phyloP scores from a whole-genome alignment of 2,113 vertebrate genomes.

The Pagrus major region DNA sequence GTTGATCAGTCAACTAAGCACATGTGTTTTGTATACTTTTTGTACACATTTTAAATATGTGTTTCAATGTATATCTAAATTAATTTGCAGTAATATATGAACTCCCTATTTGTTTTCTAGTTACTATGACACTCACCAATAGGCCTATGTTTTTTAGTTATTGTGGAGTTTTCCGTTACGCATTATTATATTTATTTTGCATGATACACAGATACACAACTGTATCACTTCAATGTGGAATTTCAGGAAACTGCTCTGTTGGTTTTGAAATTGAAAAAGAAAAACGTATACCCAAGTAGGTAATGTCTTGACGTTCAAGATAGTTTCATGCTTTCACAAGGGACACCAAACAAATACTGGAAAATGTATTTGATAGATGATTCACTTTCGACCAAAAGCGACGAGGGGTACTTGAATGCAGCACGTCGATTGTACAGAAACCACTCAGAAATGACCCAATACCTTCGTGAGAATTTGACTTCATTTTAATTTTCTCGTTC shows the following conservation, averaged over 20 bases:
- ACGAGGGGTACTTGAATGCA: slow-evolving; percentile 20
- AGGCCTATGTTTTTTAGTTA: too few species aligned
- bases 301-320: background rate
- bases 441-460: background rate
- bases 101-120: background rate
- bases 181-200: too few species aligned
- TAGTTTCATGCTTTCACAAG: background rate
- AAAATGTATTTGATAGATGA: background rate
- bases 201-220: too few species aligned
- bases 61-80: background rate
- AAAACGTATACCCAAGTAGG: too few species aligned
- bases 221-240: background rate
- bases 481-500: background rate
- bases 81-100: background rate
- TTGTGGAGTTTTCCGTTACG: too few species aligned
- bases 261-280: background rate
- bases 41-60: background rate
- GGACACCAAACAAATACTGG: background rate
- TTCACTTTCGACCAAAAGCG: background rate
- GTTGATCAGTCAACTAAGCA: too few species aligned
- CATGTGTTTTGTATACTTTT: background rate
- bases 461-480: accelerated
- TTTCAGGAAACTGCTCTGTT: background rate
- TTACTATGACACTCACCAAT: background rate
- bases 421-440: background rate